Percentiles rank a stretch among this genome's conserved stretches.
These are phyloP conservation scores for Protophormia terraenovae DNA, from an alignment of 2,888 invertebrate species.

Conservation along the genomic window DNA sequence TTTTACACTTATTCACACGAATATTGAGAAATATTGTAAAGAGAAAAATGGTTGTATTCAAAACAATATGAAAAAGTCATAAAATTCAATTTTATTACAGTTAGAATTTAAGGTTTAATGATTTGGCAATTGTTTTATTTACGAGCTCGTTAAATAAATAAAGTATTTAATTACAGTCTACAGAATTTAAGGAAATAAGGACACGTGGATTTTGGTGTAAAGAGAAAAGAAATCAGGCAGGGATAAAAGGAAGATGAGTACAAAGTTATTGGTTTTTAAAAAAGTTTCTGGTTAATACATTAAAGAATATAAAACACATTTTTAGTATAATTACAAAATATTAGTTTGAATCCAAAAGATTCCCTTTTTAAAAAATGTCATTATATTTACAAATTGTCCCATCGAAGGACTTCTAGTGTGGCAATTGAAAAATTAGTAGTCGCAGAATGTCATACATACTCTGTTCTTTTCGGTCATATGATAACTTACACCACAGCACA, in stretches of 20 bases:
- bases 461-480: no score
- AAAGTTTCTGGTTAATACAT: no score
- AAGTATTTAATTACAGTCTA: conserved; percentile 57
- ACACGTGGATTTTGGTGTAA: background rate
- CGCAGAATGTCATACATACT: no score
- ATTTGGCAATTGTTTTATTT: conserved; percentile 68
- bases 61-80: conserved; percentile 70
- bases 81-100: conserved; percentile 75
- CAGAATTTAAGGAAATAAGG: background rate
- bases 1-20: background rate
- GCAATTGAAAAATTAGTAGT: no score
- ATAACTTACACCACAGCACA: no score
- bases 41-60: conserved; percentile 42
- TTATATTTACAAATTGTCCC: no score
- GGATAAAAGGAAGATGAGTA: background rate
- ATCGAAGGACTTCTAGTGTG: no score
- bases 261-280: background rate
- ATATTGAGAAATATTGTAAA: conserved; percentile 72
- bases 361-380: no score
- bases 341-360: no score
- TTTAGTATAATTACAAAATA: no score
- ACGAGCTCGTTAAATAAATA: conserved; percentile 59
- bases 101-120: conserved; percentile 63
- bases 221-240: background rate
- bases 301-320: background rate